Base-by-base conservation (phyloP, 2,888 invertebrate genomes). In the Oscheius onirici region DNA sequence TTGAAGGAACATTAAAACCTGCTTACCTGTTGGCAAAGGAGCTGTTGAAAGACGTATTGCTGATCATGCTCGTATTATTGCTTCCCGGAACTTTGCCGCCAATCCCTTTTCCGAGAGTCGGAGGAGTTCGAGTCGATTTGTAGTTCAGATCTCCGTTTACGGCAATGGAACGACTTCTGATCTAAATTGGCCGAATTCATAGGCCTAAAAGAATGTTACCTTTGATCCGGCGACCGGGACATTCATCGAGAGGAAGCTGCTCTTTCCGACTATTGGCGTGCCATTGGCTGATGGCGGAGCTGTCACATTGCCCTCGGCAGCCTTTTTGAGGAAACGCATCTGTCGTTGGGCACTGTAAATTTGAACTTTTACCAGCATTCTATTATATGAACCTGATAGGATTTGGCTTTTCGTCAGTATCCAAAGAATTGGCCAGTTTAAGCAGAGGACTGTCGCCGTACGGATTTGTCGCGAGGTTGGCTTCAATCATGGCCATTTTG, bases 381-480 rank as follows among this genome's bases (percentile, higher is more conserved):
- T 34, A 8, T 34, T 0, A 34, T 8, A 34, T 15, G 20, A n/a
- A 71, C 69, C 73, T 70, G 20, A 57, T 60, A 17, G 75, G 75
- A 66, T 72, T 74, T 13, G 74, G 74, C 71, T 69, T 71, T 6
- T 76, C 76, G 8, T 77, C 73, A 8, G 66, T 68, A 28, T 75
- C 77, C 3, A 43, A 22, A 15, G 73, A 71, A 10, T 60, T 54
- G 22, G 51, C 41, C 49, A 71, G 52, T 22, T 78, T 78, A 40
- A 83, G 72, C 0, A 95, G 91, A 0, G 94, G 93, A 43, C 93
- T 93, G 87, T 95, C 94, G 0, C 95, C 95, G 86, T 94, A 95
- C 0, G 95, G 95, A 0, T 93, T 91, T 0, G 93, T 92, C 0
- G 93, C 92, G 49, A 94, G 74, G 52, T 85, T 84, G 1, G 89